Base-by-base conservation (phyloP, 2,888 invertebrate genomes). In the Campoplex nolae region DNA sequence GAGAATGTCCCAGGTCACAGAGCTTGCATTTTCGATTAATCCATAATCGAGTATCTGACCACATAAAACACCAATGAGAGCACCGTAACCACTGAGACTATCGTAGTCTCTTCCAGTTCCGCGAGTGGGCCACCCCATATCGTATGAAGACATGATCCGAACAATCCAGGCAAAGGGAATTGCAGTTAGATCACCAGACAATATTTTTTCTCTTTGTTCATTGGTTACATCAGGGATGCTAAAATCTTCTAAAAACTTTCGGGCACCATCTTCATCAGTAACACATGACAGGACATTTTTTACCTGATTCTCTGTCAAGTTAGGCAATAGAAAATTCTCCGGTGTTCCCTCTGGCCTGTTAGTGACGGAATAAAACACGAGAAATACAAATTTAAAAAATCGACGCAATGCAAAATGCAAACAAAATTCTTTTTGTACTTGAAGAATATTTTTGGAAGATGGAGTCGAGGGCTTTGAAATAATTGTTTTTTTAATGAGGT, bases 111-210 rank as follows among this genome's bases (percentile, higher is more conserved):
- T 54, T 9, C 91, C 90, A 3, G 85, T 89, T 23, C 89, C 90
- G 81, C 90, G 78, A 9, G 79, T 90, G 71, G 76, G 86, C 90
- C 90, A 91, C 11, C 88, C 90, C 91, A 91, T 90, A 62, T 90
- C 91, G 75, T 89, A 91, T 9, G 89, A 90, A 7, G 79, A 87
- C 56, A 89, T 83, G 13, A 90, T 85, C 11, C 62, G 75, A 62
- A 75, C 75, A 74, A 74, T 74, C 56, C 56, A 74, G 56, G 2
- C n/a, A 38, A 11, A 32, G n/a, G 73, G 56, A 74, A 74, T 74
- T 38, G 56, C 56, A 7, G 56, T 74, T 16, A 74, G 56, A 74
- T 65, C 65, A 38, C 73, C 32, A 56, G 73, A 74, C 35, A 74
- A 74, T 35, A 74, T 56, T 56, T 38, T 16, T 54, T 56, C 38